Evolutionary conservation across 2,888 invertebrate species (phyloP), one percentile per base, ranked within the genome.

Genomic region (Conus canariensis): DNA sequence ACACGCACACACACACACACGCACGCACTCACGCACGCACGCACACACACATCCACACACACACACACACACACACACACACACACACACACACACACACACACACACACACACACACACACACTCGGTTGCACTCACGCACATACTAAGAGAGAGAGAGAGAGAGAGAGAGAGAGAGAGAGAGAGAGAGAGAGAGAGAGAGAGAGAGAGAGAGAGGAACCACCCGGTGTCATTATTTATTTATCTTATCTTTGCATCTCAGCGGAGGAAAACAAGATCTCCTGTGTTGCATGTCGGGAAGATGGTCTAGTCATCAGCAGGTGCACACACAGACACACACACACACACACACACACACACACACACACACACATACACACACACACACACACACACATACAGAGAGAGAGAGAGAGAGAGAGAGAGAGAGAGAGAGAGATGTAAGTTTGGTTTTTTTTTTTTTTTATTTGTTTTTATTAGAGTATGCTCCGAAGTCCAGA

Each of bases 51-150:
- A 16, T 0, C 9, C 30, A 45, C 30, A 80, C 12, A 45, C 77
- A 80, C 30, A 45, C 77, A 80, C 12, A 45, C 77, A 80, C 30
- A 45, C 30, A 80, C 30, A 80, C 30, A 80, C 30, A 45, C 77
- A 80, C 30, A 45, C 30, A 80, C 30, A 80, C 30, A 80, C 12
- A 80, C 30, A 80, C 77, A 80, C 30, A 80, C 30, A 80, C 30
- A 80, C 77, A 80, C 77, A 77, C 30, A 77, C 30, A 77, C 77
- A 77, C 30, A 77, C 30, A 77, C 30, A 77, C 77, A 30, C 77
- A 77, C 30, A 30, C 77, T 30, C 77, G 22, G 3, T 14, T 14
- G 22, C 30, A 30, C 77, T 10, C 30, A 77, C 77, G 30, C 30
- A 30, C 25, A 77, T 8, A 77, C 25, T 30, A 9, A 77, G 77